Evolutionary conservation across 2,113 vertebrate species (phyloP).

Genomic region (Eolophus roseicapilla): DNA sequence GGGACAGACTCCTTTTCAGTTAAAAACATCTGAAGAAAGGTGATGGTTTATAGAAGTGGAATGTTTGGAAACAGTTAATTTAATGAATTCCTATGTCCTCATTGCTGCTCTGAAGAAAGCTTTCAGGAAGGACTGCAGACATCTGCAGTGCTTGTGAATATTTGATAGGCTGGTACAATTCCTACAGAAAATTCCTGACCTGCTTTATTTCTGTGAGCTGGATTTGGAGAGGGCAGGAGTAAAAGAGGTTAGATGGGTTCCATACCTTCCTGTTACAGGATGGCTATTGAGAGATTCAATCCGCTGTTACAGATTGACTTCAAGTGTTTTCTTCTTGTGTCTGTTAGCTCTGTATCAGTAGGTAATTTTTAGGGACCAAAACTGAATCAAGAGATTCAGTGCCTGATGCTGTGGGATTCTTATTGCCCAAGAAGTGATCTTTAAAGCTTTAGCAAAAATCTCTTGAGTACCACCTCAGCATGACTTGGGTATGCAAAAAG

Average conservation of each 20-base stretch:
- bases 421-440: background rate
- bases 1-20: background rate
- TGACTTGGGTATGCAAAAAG: background rate
- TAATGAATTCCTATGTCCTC: background rate
- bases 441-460: background rate
- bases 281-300: background rate
- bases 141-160: constrained; percentile 68
- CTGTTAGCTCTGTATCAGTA: background rate
- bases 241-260: background rate
- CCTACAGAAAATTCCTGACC: constrained; percentile 36
- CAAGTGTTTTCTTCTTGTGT: background rate
- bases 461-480: background rate
- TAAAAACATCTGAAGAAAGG: constrained; percentile 5
- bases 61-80: constrained; percentile 17
- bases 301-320: background rate
- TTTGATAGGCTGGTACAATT: constrained; percentile 49
- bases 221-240: background rate
- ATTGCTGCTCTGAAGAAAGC: background rate
- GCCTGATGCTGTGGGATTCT: background rate
- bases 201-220: constrained; percentile 31
- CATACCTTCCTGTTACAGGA: background rate
- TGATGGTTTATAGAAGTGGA: background rate
- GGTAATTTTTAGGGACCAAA: background rate
- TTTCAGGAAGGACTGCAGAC: constrained; percentile 60
- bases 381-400: background rate